These are phyloP conservation scores for Lagopus leucura DNA, from an alignment of 2,113 vertebrate species.

Conservation along the genomic window DNA sequence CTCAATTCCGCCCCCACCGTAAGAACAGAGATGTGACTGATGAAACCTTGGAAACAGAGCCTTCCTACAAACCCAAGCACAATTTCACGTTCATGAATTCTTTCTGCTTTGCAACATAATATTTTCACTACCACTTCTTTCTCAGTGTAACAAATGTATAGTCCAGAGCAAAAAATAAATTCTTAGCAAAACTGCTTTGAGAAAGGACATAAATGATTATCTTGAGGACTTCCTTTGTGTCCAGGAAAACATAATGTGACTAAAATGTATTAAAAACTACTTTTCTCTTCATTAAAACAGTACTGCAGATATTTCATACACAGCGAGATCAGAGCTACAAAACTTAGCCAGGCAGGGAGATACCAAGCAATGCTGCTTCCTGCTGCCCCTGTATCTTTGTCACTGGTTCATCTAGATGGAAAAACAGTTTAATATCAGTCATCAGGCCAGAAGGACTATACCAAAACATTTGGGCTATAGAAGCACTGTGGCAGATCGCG, in stretches of 20 bases:
- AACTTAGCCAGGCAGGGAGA: not conserved
- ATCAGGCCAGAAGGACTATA: not conserved
- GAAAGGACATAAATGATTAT: not conserved
- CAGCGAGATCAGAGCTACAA: not conserved
- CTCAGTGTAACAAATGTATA: not conserved
- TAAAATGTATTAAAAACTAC: not conserved
- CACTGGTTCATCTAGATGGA: not conserved
- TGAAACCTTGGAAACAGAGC: conserved; percentile 45
- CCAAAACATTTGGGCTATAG: not conserved
- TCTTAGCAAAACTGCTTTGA: not conserved
- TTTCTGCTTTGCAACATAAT: not conserved
- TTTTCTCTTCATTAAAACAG: not conserved
- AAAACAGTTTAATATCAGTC: not conserved
- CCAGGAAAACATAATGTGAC: not conserved
- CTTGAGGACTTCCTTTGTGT: not conserved
- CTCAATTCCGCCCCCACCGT: not conserved
- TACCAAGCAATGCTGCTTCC: not conserved
- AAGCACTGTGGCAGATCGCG: not conserved
- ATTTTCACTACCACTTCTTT: not conserved
- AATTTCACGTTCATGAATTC: not conserved
- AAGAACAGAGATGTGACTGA: not conserved
- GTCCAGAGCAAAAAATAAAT: not conserved
- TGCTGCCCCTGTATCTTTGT: not conserved
- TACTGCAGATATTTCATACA: not conserved
- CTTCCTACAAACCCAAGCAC: conserved; percentile 10